Evolutionary conservation across 1,140 invertebrate species (phyloP).

Genomic region (Stegodyphus mimosarum): DNA sequence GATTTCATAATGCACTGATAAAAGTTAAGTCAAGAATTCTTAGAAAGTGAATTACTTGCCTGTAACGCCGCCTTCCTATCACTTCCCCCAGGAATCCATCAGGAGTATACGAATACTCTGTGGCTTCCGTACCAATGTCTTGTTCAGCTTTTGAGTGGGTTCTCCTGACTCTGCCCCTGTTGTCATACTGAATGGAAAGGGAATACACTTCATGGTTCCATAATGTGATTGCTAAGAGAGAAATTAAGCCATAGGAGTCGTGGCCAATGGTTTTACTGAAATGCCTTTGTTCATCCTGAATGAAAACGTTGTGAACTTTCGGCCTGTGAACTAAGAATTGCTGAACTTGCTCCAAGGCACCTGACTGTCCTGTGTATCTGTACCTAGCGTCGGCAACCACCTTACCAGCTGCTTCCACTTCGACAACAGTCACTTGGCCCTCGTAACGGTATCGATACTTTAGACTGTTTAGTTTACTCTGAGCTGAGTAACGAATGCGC

Average conservation of each 20-base stretch:
- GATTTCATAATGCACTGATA: too few species aligned
- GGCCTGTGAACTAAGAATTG: conserved; percentile 70
- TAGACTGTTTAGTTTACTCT: conserved; percentile 88
- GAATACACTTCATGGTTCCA: conserved; percentile 64
- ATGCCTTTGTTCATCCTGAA: conserved; percentile 63
- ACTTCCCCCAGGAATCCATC: conserved; percentile 66
- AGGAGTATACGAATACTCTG: conserved; percentile 66
- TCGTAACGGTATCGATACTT: conserved; percentile 95
- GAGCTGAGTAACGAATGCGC: conserved; percentile 84
- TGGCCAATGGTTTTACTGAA: conserved; percentile 62
- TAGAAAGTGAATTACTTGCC: conserved; percentile 10
- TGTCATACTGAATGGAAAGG: conserved; percentile 74
- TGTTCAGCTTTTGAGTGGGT: conserved; percentile 50
- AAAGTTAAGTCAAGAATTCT: not conserved
- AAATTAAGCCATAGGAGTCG: conserved; percentile 86
- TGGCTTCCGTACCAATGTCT: conserved; percentile 47
- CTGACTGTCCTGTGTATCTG: conserved; percentile 84
- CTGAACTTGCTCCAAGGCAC: conserved; percentile 81
- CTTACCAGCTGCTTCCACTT: conserved; percentile 63
- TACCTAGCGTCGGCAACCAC: conserved; percentile 62
- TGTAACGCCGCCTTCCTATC: conserved; percentile 87
- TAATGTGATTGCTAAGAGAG: conserved; percentile 66
- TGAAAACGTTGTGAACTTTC: conserved; percentile 62
- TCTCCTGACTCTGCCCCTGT: conserved; percentile 77
- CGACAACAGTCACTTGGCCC: conserved; percentile 61